Percentiles rank a stretch among this genome's conserved stretches.
Evolutionary conservation across 1,140 invertebrate genomes (phyloP).

Genomic region (Trichonephila clavata): DNA sequence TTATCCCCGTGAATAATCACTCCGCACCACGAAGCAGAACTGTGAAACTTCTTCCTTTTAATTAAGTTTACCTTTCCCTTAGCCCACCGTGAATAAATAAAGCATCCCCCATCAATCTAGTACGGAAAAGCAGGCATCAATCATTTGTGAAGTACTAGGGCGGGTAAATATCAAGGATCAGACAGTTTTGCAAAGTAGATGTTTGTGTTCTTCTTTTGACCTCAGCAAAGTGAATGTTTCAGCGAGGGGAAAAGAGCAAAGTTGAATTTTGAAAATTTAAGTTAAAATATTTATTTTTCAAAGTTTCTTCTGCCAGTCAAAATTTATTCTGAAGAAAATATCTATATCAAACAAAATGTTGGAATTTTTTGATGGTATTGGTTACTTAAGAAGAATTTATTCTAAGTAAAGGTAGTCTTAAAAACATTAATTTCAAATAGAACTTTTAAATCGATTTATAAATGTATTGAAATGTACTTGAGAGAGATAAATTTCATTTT

Average conservation of each 20-base stretch:
- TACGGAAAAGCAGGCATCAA: neutral
- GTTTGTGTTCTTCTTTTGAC: neutral
- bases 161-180: neutral
- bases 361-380: too few relatives aligned
- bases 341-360: too few relatives aligned
- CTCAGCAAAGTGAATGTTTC: neutral
- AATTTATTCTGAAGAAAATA: too few relatives aligned
- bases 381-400: too few relatives aligned
- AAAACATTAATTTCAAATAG: too few relatives aligned
- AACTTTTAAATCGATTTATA: too few relatives aligned
- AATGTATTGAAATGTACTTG: too few relatives aligned
- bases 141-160: neutral
- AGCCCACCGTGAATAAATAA: neutral
- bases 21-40: neutral
- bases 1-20: neutral
- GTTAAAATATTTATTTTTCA: neutral
- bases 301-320: too few relatives aligned
- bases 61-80: neutral
- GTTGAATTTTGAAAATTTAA: neutral
- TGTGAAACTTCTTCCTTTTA: slow-evolving; percentile 10
- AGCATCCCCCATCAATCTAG: neutral
- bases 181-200: too few relatives aligned
- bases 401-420: too few relatives aligned
- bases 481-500: too few relatives aligned
- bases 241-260: neutral